Evolutionary conservation across 2,888 invertebrate genomes (phyloP).

Genomic region (Bugulina stolonifera): DNA sequence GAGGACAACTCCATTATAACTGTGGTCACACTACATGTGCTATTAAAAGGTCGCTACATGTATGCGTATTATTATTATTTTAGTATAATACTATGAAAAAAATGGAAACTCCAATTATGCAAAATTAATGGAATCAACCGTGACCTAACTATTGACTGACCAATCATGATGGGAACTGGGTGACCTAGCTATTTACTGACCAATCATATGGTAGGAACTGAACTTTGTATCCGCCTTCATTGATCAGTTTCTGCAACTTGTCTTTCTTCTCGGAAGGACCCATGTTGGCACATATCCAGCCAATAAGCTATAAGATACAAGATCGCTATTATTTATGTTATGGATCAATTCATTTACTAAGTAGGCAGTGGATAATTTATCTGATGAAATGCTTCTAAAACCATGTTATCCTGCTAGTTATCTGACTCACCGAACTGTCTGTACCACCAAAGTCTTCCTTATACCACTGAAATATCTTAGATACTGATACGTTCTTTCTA

Average conservation of each 20-base stretch:
- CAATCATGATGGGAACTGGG: no score
- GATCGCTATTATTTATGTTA: not conserved
- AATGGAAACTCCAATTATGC: not conserved
- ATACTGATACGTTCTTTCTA: constrained; percentile 47
- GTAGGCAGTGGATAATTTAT: not conserved
- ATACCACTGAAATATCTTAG: constrained; percentile 56
- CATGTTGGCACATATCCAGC: constrained; percentile 38
- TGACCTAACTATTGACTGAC: no score
- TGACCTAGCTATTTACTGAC: constrained; percentile 38
- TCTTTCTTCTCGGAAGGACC: constrained; percentile 32
- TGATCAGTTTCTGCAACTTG: constrained; percentile 28
- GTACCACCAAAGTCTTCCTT: constrained; percentile 53
- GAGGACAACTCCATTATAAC: no score
- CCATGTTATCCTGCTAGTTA: not conserved
- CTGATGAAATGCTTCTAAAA: not conserved
- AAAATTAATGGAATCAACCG: no score
- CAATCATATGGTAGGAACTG: constrained; percentile 44
- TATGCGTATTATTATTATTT: no score
- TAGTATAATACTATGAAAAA: not conserved
- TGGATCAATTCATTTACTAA: not conserved
- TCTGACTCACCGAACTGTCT: constrained; percentile 38
- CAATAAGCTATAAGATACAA: constrained; percentile 33
- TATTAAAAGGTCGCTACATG: no score
- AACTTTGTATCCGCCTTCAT: constrained; percentile 35
- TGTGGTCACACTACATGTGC: no score